These are phyloP conservation scores for Acanthopleura granulata DNA, from an alignment of 2,888 invertebrate genomes.

Conservation along the genomic window DNA sequence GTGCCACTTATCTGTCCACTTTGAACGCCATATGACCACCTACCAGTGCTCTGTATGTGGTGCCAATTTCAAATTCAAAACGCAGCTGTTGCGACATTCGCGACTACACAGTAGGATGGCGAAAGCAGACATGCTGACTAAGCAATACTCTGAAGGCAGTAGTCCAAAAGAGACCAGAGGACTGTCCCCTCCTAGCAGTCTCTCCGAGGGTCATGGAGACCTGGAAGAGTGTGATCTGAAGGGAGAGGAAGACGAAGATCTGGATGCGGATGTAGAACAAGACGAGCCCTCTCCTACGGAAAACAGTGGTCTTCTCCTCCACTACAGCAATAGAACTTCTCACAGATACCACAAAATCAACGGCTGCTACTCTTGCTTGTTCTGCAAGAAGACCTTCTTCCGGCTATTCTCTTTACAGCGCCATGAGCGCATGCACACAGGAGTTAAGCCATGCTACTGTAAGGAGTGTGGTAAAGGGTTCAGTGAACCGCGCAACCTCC, in stretches of 20 bases:
- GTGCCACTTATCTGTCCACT: conserved; percentile 65
- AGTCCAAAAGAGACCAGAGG: not conserved
- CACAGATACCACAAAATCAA: conserved; percentile 25
- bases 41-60: conserved; percentile 63
- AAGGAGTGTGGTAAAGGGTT: conserved; percentile 68
- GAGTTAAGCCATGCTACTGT: conserved; percentile 67
- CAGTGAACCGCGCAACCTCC: conserved; percentile 65
- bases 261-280: not conserved
- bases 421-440: conserved; percentile 68
- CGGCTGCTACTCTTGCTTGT: conserved; percentile 52
- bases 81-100: conserved; percentile 56
- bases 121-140: not conserved
- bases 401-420: conserved; percentile 65
- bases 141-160: not conserved
- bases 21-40: conserved; percentile 52
- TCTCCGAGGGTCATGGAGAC: not conserved
- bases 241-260: not conserved
- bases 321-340: not conserved
- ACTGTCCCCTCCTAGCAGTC: not conserved
- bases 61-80: conserved; percentile 58
- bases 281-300: not conserved
- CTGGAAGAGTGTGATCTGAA: not conserved
- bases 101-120: not conserved
- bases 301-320: not conserved
- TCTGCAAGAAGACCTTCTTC: conserved; percentile 67